These are phyloP conservation scores for Drosophila arizonae DNA, from an alignment of 1,140 invertebrate genomes.

Conservation along the genomic window DNA sequence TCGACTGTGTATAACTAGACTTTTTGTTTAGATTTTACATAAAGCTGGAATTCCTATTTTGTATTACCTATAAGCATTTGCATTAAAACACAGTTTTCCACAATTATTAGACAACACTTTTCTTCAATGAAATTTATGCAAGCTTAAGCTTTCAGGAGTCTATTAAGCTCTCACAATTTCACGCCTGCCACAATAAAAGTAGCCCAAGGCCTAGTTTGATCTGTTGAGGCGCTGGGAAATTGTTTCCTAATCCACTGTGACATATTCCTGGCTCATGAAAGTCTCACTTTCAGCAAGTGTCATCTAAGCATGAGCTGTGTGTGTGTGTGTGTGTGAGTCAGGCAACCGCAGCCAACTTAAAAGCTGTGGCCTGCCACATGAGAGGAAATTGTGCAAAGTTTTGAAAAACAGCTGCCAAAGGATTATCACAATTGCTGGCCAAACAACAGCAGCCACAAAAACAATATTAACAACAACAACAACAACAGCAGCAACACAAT, in stretches of 20 bases:
- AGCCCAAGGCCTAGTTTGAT: too few species aligned
- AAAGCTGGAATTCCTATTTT: too few species aligned
- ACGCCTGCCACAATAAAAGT: too few species aligned
- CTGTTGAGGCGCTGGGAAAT: neutral
- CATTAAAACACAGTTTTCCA: too few species aligned
- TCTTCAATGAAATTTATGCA: too few species aligned
- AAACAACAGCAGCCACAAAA: slow-evolving; percentile 9
- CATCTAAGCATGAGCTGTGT: neutral
- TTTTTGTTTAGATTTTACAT: too few species aligned
- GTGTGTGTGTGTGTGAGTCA: neutral
- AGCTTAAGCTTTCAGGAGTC: too few species aligned
- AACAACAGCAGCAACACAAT: slow-evolving; percentile 30
- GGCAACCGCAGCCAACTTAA: neutral
- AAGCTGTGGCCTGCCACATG: slow-evolving; percentile 32
- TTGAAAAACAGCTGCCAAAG: slow-evolving; percentile 32
- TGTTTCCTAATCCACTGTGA: neutral
- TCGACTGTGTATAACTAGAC: too few species aligned
- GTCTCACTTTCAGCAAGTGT: slow-evolving; percentile 16
- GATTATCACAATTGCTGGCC: slow-evolving; percentile 61
- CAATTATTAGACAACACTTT: too few species aligned
- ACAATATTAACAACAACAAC: slow-evolving; percentile 26
- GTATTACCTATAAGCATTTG: too few species aligned
- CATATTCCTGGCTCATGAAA: too few species aligned
- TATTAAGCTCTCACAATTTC: too few species aligned
- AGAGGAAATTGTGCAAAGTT: slow-evolving; percentile 36